Evolutionary conservation across 2,888 invertebrate species (phyloP).

Genomic region (Conchocele bisecta): DNA sequence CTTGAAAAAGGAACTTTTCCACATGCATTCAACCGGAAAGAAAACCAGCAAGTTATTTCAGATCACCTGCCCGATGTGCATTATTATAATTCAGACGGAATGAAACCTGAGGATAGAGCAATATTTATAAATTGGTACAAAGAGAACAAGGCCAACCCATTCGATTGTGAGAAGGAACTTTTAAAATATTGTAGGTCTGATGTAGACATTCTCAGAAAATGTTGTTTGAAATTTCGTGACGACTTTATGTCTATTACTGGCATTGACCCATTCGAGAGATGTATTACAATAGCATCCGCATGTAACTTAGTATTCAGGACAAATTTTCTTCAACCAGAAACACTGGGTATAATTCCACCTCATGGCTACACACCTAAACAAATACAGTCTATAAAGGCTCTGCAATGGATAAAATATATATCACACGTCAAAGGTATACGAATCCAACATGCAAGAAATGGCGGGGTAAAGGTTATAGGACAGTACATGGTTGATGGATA

Average conservation of each 20-base stretch:
- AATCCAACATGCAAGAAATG: constrained; percentile 31
- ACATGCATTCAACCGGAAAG: constrained; percentile 46
- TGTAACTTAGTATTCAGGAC: constrained; percentile 45
- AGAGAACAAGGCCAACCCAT: constrained; percentile 18
- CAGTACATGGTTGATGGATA: constrained; percentile 24
- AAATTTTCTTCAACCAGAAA: constrained; percentile 29
- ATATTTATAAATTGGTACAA: constrained; percentile 44
- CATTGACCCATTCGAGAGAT: constrained; percentile 46
- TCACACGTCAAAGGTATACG: background rate
- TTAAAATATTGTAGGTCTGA: constrained; percentile 41
- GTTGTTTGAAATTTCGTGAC: constrained; percentile 37
- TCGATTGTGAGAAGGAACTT: constrained; percentile 35
- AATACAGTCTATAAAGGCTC: constrained; percentile 52
- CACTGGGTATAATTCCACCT: constrained; percentile 49
- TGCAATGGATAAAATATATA: constrained; percentile 46
- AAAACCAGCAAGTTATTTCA: constrained; percentile 34
- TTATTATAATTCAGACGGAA: constrained; percentile 48
- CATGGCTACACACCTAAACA: constrained; percentile 51
- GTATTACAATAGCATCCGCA: constrained; percentile 50
- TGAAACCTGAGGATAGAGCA: constrained; percentile 42
- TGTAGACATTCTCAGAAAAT: constrained; percentile 42
- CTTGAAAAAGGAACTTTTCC: constrained; percentile 51
- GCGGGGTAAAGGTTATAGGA: constrained; percentile 21
- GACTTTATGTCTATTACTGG: constrained; percentile 40
- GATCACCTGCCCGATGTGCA: constrained; percentile 39